Conservation (phyloP, 2,113 vertebrate species). For the Genyomyrus donnyi region DNA sequence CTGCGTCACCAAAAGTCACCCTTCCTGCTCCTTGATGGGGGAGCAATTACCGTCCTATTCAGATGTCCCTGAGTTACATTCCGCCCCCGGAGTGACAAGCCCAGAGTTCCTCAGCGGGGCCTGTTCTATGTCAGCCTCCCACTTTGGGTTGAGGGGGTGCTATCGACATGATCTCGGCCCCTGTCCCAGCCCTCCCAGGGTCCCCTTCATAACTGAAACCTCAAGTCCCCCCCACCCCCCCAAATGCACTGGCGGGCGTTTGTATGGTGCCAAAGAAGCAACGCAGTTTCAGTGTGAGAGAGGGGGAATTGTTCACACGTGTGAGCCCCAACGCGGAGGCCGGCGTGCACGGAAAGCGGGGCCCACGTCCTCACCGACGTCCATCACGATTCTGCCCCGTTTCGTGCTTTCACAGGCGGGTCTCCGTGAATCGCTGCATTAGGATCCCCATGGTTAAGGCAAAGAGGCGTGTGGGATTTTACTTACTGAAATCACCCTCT, state of each 20-base stretch:
- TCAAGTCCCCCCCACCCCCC: background rate
- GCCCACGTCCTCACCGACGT: background rate
- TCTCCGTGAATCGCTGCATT: background rate
- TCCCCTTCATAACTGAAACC: background rate
- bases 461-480: background rate
- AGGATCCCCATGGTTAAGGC: background rate
- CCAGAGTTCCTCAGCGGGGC: background rate
- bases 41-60: background rate
- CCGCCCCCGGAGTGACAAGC: background rate
- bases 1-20: background rate
- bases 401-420: background rate
- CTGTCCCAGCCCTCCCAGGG: background rate
- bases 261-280: conserved; percentile 1
- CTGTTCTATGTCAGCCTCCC: background rate
- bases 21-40: background rate
- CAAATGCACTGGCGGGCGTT: background rate
- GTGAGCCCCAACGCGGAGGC: background rate
- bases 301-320: background rate
- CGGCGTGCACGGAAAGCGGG: background rate
- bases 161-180: background rate
- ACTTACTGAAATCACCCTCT: background rate
- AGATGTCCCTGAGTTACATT: background rate
- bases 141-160: background rate
- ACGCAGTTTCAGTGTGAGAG: background rate
- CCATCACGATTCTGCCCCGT: background rate